Evolutionary conservation across 2,113 vertebrate genomes (phyloP).

Genomic region (Thalassarche chlororhynchos): DNA sequence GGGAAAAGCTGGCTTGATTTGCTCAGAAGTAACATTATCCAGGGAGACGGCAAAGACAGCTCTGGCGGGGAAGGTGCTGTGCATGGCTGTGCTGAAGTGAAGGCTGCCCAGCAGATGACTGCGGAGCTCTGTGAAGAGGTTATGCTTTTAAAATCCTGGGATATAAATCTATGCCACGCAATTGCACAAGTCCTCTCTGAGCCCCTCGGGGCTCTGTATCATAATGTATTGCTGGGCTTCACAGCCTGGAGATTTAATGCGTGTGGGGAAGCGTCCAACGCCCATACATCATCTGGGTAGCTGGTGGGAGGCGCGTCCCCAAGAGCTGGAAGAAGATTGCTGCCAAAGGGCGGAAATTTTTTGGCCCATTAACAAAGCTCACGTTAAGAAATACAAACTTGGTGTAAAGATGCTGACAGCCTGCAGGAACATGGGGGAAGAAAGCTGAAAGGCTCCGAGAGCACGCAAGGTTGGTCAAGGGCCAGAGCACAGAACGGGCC

Average conservation of each 20-base stretch:
- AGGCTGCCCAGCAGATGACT: background rate
- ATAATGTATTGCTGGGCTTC: background rate
- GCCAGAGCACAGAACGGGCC: background rate
- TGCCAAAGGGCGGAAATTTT: background rate
- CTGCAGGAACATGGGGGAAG: background rate
- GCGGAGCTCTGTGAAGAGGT: background rate
- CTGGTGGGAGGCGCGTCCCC: background rate
- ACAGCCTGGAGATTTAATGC: background rate
- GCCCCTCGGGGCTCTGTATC: background rate
- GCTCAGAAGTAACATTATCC: background rate
- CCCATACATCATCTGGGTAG: background rate
- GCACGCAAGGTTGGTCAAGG: background rate
- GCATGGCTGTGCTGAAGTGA: background rate
- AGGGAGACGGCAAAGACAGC: background rate
- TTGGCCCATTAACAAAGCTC: background rate
- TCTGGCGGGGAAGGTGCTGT: fast-evolving
- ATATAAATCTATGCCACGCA: background rate
- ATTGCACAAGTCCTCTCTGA: background rate
- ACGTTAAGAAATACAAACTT: background rate
- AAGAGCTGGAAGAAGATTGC: background rate
- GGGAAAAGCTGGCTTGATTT: background rate
- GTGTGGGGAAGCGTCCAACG: background rate
- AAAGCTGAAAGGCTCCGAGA: background rate
- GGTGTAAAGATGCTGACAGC: background rate
- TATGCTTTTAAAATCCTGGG: background rate